phyloP scores from a whole-genome alignment of 1,140 invertebrate genomes.

The Tribolium madens region DNA sequence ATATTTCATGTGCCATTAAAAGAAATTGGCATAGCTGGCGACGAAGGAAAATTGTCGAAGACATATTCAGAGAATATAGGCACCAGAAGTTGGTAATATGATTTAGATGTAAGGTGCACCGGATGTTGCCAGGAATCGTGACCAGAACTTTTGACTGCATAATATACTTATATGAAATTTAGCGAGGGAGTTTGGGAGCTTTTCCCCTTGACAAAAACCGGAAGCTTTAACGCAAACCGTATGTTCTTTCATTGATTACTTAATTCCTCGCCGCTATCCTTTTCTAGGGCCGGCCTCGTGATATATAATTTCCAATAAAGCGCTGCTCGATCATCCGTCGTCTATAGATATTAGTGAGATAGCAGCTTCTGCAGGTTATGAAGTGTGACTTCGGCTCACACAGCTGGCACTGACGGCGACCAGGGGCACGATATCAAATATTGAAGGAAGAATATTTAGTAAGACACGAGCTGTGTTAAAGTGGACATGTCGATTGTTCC shows the following conservation, averaged over 20 bases:
- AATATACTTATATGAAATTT: slow-evolving; percentile 63
- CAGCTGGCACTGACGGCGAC: slow-evolving; percentile 61
- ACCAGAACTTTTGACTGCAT: slow-evolving; percentile 63
- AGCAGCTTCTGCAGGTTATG: slow-evolving; percentile 59
- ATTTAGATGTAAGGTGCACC: slow-evolving; percentile 64
- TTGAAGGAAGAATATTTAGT: slow-evolving; percentile 54
- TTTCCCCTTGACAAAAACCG: slow-evolving; percentile 24
- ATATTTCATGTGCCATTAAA: slow-evolving; percentile 31
- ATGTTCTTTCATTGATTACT: slow-evolving; percentile 42
- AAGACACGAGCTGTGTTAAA: slow-evolving; percentile 18
- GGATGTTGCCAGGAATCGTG: slow-evolving; percentile 61
- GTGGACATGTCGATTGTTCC: slow-evolving; percentile 20
- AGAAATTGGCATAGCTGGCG: slow-evolving; percentile 16
- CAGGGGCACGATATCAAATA: slow-evolving; percentile 61
- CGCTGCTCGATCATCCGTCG: slow-evolving; percentile 55
- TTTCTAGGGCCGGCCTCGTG: slow-evolving; percentile 39
- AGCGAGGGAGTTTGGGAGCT: slow-evolving; percentile 35
- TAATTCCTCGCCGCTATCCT: slow-evolving; percentile 24
- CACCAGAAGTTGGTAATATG: slow-evolving; percentile 61
- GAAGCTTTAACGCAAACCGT: slow-evolving; percentile 33
- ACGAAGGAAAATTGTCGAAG: slow-evolving; percentile 23
- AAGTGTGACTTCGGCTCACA: slow-evolving; percentile 61
- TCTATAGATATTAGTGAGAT: slow-evolving; percentile 60
- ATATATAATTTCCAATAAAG: slow-evolving; percentile 62
- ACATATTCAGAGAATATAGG: slow-evolving; percentile 51